Evolutionary conservation across 92 coral and sea anemone species (phyloP), one percentile per base, ranked within the genome.

Genomic region (Ricordea florida): DNA sequence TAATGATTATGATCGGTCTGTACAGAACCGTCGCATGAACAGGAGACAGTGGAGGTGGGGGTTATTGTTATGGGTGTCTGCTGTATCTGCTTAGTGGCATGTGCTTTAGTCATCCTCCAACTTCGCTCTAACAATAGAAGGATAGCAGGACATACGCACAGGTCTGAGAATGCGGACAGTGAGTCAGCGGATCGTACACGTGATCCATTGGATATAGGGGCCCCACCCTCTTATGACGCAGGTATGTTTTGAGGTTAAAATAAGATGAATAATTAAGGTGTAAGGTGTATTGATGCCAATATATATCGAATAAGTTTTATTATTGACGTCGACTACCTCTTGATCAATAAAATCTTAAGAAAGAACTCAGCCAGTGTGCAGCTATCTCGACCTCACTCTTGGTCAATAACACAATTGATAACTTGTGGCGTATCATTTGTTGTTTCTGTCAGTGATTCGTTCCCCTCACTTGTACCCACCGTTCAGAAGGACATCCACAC

Each of bases 201-300:
- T 27, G 96, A 81, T 43, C 91, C 82, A 0, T 41, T 80, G 34
- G 88, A 76, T 31, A 76, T 62, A 10, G 62, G 15, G 43, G 98
- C 87, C 1, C 98, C 96, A 9, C 98, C 98, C 14, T 74, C 98
- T 2, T 93, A 93, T 57, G 89, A 87, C 48, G 68, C 82, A 45
- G 98, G 98, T 93, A 67, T 22, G 74, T 10, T 51, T 20, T 6
- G 21, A 40, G 18, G 20, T n/a, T 10, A 33, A 13, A 7, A 16
- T 63, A 18, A 11, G 16, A 10, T 64, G 1, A 6, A 25, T 10
- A 21, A 40, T n/a, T 29, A 10, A 29, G 6, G 30, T 57, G 13
- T 5, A 21, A 3, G 13, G 17, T 32, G 5, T 57, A 22, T 29
- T 57, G 66, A 22, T 29, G 66, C 17, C 22, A 9, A 28, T 31